Evolutionary conservation across 2,797 vertebrate genomes (phyloP).

Genomic region (Diplodus puntazzo): DNA sequence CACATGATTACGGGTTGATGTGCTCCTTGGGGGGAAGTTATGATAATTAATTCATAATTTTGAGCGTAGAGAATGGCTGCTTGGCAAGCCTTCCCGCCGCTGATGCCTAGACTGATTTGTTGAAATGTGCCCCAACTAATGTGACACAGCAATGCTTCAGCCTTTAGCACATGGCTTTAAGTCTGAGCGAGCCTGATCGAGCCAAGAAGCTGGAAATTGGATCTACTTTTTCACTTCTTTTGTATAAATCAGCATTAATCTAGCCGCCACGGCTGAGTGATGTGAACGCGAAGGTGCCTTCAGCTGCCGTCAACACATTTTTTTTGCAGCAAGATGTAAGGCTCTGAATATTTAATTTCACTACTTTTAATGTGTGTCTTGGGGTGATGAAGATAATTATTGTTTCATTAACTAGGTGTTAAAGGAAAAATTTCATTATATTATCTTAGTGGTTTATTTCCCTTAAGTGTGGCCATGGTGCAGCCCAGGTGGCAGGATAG

Average conservation of each 20-base stretch:
- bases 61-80: constrained; percentile 8
- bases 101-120: constrained; percentile 23
- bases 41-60: constrained; percentile 38
- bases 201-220: neutral
- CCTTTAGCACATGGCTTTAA: constrained; percentile 8
- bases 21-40: constrained; percentile 5
- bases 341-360: constrained; percentile 12
- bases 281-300: neutral
- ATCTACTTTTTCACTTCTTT: neutral
- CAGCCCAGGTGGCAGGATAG: too few species aligned
- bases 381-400: neutral
- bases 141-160: neutral
- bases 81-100: constrained; percentile 12
- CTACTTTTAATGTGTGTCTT: neutral
- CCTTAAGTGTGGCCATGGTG: neutral
- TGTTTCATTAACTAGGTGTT: neutral
- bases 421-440: neutral
- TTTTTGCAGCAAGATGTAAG: neutral
- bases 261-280: neutral
- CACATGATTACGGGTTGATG: constrained; percentile 26
- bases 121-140: constrained; percentile 10
- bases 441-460: neutral
- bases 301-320: neutral
- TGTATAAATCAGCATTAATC: neutral
- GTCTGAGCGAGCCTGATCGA: constrained; percentile 5